Conservation (phyloP, 2,113 vertebrate species). For the Halcyon malimbica region DNA sequence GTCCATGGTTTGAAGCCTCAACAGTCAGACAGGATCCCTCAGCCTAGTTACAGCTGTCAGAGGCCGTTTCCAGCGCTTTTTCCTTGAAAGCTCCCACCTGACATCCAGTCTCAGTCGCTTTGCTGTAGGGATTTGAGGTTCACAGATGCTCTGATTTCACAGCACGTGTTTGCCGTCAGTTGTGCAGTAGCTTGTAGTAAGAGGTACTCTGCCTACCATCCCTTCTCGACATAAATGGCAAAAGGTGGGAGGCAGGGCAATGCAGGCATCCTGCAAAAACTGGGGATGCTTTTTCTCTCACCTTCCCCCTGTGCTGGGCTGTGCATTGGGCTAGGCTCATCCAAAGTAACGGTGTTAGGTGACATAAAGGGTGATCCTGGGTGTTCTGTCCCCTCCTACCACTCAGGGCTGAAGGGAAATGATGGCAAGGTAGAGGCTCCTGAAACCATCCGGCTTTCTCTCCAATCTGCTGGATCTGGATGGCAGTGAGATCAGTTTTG, state of each 20-base stretch:
- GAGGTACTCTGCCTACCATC: fast-evolving
- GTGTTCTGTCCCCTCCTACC: neutral
- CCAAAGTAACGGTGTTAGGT: neutral
- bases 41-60: fast-evolving
- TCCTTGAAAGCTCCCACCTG: neutral
- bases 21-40: neutral
- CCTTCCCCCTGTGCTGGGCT: neutral
- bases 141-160: neutral
- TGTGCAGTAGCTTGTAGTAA: neutral
- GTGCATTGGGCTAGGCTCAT: neutral
- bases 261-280: neutral
- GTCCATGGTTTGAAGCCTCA: fast-evolving
- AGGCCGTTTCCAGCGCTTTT: neutral
- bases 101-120: fast-evolving
- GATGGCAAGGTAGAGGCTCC: neutral
- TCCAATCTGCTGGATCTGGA: no score
- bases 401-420: neutral
- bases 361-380: no score
- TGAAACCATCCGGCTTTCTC: neutral
- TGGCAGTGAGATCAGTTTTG: neutral
- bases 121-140: no score
- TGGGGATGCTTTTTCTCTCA: neutral
- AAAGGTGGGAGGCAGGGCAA: neutral
- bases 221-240: fast-evolving
- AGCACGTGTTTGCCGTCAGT: no score